phyloP scores from a whole-genome alignment of 2,797 vertebrate genomes.

The Brachymystax lenok region DNA sequence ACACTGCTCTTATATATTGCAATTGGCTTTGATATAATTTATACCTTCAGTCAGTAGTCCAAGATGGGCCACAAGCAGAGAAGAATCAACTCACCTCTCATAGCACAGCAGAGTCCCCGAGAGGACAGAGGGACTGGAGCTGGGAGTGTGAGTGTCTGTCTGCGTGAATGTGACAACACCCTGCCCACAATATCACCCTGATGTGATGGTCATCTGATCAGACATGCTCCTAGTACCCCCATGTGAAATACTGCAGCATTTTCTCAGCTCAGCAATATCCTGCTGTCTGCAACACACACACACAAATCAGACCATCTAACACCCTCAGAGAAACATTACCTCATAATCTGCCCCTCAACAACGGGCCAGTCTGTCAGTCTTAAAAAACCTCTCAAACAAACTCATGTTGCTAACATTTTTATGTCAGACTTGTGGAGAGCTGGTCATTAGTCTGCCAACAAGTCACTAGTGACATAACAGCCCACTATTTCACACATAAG shows the following conservation, averaged over 20 bases:
- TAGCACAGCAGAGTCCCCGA: not conserved
- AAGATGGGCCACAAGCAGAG: not conserved
- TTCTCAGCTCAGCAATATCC: slow-evolving; percentile 51
- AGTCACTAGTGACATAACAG: not conserved
- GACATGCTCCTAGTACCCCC: slow-evolving; percentile 22
- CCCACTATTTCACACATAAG: not conserved
- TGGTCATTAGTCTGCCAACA: not conserved
- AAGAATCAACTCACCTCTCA: slow-evolving; percentile 31
- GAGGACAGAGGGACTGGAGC: slow-evolving; percentile 2
- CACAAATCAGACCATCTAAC: not conserved
- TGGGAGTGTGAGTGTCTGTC: not conserved
- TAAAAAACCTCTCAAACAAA: not conserved
- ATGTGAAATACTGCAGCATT: slow-evolving; percentile 58
- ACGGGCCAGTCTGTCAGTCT: not conserved
- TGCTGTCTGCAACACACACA: slow-evolving; percentile 13
- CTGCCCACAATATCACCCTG: slow-evolving; percentile 10
- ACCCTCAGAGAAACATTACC: not conserved
- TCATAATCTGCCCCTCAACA: too few species aligned
- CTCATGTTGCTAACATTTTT: not conserved
- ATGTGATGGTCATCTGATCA: slow-evolving; percentile 16
- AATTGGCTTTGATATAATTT: not conserved
- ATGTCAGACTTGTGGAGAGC: not conserved
- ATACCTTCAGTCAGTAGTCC: not conserved
- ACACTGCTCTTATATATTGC: not conserved
- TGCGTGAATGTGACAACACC: not conserved